phyloP scores from a whole-genome alignment of 1,140 invertebrate species.

The Mercenaria mercenaria region DNA sequence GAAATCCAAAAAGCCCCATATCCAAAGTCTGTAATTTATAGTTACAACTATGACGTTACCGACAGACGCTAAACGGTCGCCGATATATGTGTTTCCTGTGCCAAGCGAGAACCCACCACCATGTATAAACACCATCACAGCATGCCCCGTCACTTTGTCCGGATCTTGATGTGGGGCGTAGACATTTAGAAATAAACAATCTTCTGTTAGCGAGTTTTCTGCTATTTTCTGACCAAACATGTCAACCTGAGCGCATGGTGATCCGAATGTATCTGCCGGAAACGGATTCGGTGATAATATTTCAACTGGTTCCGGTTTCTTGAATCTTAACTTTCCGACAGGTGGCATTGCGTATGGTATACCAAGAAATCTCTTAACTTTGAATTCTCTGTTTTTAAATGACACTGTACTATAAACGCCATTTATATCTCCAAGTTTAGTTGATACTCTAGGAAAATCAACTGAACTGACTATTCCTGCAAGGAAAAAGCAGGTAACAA shows the following conservation, averaged over 20 bases:
- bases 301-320: slow-evolving; percentile 97
- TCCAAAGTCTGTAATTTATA: slow-evolving; percentile 87
- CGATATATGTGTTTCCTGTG: slow-evolving; percentile 74
- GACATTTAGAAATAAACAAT: slow-evolving; percentile 97
- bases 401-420: not conserved
- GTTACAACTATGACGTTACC: slow-evolving; percentile 87
- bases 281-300: slow-evolving; percentile 47
- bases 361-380: slow-evolving; percentile 13
- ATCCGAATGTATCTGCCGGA: not conserved
- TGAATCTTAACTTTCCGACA: slow-evolving; percentile 25
- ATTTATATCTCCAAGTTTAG: not conserved
- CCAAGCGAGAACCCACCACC: slow-evolving; percentile 70
- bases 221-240: not conserved
- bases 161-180: slow-evolving; percentile 89
- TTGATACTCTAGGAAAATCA: not conserved
- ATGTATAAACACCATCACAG: slow-evolving; percentile 74
- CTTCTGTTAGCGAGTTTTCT: slow-evolving; percentile 88
- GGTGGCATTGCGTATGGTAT: slow-evolving; percentile 53
- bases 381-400: not conserved
- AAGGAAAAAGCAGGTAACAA: no score
- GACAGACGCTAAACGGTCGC: slow-evolving; percentile 78
- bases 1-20: slow-evolving; percentile 87
- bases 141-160: slow-evolving; percentile 18
- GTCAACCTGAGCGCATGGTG: not conserved
- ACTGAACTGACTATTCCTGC: not conserved